Conservation (phyloP, 2,888 invertebrate genomes). For the Pecten maximus region DNA sequence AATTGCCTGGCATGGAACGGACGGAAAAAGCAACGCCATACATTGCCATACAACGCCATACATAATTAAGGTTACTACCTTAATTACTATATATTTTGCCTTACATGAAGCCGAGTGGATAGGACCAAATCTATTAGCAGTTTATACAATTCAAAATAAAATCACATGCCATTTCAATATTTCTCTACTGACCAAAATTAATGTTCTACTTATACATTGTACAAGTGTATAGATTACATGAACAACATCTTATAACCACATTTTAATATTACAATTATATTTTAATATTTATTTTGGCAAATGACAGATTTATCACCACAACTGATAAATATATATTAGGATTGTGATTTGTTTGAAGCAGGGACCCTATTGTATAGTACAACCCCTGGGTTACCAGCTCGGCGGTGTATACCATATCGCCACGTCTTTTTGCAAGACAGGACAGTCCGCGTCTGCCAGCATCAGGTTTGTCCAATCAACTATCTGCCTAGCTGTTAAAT, state of each 20-base stretch:
- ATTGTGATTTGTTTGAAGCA: too few species aligned
- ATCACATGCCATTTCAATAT: background rate
- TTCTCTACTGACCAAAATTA: slow-evolving; percentile 10
- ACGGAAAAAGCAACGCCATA: slow-evolving; percentile 1
- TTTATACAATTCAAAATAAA: background rate
- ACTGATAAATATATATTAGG: too few species aligned
- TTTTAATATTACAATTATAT: background rate
- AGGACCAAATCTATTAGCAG: background rate
- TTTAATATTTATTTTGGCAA: background rate
- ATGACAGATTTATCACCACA: too few species aligned
- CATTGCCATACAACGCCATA: background rate
- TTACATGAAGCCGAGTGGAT: slow-evolving; percentile 3
- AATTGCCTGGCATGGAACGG: background rate
- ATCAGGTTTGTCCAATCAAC: too few species aligned
- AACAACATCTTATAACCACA: too few species aligned
- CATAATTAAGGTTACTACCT: background rate
- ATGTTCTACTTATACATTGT: background rate
- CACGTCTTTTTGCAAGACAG: too few species aligned
- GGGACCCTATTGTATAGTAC: too few species aligned
- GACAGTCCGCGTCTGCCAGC: too few species aligned
- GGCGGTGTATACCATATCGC: too few species aligned
- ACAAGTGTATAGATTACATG: background rate
- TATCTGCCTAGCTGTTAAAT: too few species aligned
- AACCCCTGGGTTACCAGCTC: too few species aligned
- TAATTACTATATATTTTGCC: background rate